These are phyloP conservation scores for Alitta virens DNA, from an alignment of 2,888 invertebrate species.

Conservation along the genomic window DNA sequence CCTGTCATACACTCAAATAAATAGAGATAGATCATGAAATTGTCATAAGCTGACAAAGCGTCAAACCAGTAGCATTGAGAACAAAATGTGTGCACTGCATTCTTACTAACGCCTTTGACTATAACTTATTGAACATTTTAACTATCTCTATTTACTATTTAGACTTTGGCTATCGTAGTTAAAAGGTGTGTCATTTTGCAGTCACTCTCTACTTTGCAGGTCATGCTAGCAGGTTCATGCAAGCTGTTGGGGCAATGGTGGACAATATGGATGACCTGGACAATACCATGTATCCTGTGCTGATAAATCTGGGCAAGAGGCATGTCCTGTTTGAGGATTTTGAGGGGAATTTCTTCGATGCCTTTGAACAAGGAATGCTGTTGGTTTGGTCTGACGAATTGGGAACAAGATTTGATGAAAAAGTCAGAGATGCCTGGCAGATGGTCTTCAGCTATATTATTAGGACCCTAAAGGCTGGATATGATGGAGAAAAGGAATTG, in stretches of 20 bases:
- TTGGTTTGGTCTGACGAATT: conserved; percentile 35
- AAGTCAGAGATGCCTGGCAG: conserved; percentile 29
- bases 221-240: conserved; percentile 48
- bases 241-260: conserved; percentile 42
- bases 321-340: conserved; percentile 37
- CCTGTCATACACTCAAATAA: too few relatives aligned
- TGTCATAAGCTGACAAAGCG: too few relatives aligned
- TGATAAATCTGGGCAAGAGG: conserved; percentile 34
- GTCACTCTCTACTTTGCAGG: conserved; percentile 27
- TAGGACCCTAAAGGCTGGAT: conserved; percentile 36
- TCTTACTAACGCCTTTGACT: too few relatives aligned
- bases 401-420: conserved; percentile 29
- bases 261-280: conserved; percentile 40
- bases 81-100: too few relatives aligned
- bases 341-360: conserved; percentile 38
- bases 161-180: too few relatives aligned
- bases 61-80: too few relatives aligned
- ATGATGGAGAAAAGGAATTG: conserved; percentile 3
- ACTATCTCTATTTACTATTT: too few relatives aligned
- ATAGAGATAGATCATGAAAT: too few relatives aligned
- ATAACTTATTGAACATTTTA: too few relatives aligned
- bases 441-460: conserved; percentile 38
- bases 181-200: too few relatives aligned
- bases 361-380: conserved; percentile 37
- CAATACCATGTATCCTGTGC: conserved; percentile 31